Conservation (phyloP, 1,140 invertebrate species). For the Antheraea mylitta region DNA sequence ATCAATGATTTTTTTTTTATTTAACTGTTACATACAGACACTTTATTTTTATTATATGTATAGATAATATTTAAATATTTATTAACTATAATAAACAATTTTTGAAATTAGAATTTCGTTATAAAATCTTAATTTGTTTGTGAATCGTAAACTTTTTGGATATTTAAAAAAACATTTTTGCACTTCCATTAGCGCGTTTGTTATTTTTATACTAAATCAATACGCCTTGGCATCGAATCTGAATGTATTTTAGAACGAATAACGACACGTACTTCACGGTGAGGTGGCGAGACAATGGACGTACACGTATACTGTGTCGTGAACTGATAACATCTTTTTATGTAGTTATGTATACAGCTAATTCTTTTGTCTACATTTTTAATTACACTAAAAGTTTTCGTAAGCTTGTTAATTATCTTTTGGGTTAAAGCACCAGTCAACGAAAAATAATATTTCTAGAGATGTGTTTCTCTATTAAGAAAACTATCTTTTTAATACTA, state of each 20-base stretch:
- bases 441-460: too few species aligned
- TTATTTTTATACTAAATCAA: conserved; percentile 25
- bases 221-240: conserved; percentile 21
- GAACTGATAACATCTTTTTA: background rate
- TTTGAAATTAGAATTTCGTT: background rate
- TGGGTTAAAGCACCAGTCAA: too few species aligned
- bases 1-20: too few species aligned
- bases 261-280: conserved; percentile 5
- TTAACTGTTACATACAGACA: too few species aligned
- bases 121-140: background rate
- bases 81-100: background rate
- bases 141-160: conserved; percentile 11
- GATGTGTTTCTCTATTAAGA: too few species aligned
- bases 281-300: conserved; percentile 1
- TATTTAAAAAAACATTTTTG: conserved; percentile 1
- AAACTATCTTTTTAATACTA: too few species aligned
- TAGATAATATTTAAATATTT: too few species aligned
- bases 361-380: too few species aligned
- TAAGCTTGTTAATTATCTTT: too few species aligned
- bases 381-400: too few species aligned
- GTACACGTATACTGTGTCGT: background rate
- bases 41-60: too few species aligned
- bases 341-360: background rate
- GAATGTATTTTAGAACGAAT: conserved; percentile 15
- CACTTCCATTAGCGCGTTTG: conserved; percentile 8